These are phyloP conservation scores for Lasioglossum villosulum DNA, from an alignment of 2,888 invertebrate genomes.

Conservation along the genomic window DNA sequence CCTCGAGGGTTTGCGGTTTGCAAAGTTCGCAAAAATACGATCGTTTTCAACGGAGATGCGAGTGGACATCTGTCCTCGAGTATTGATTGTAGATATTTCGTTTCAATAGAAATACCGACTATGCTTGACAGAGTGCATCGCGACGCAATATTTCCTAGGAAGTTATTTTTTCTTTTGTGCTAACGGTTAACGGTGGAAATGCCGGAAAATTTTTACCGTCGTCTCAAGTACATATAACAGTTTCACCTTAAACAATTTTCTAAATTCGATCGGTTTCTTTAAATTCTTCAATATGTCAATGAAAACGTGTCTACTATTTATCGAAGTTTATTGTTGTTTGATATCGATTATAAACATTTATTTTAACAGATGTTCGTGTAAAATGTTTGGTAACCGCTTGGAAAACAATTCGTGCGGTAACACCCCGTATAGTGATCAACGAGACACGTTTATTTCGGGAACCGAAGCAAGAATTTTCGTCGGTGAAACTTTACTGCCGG, in stretches of 20 bases:
- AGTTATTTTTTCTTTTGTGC: not conserved
- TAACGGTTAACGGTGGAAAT: not conserved
- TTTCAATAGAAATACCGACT: not conserved
- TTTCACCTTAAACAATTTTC: not conserved
- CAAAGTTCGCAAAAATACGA: not conserved
- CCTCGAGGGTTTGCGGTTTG: not conserved
- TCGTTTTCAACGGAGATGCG: not conserved
- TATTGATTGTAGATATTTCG: not conserved
- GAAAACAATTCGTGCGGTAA: not conserved
- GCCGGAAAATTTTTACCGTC: not conserved
- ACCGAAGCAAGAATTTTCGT: constrained; percentile 27
- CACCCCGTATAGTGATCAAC: constrained; percentile 28
- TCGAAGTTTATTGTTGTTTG: not conserved
- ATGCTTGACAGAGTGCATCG: not conserved
- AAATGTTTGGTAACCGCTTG: not conserved
- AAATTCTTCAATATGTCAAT: not conserved
- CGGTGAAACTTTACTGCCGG: constrained; percentile 44
- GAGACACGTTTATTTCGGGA: constrained; percentile 39
- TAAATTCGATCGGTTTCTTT: not conserved
- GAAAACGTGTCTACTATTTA: not conserved
- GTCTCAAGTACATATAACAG: too few species aligned
- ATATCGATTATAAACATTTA: not conserved
- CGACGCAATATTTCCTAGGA: not conserved
- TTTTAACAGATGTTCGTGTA: not conserved
- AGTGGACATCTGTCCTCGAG: not conserved